phyloP scores from a whole-genome alignment of 2,113 vertebrate species.

The Felis chaus region DNA sequence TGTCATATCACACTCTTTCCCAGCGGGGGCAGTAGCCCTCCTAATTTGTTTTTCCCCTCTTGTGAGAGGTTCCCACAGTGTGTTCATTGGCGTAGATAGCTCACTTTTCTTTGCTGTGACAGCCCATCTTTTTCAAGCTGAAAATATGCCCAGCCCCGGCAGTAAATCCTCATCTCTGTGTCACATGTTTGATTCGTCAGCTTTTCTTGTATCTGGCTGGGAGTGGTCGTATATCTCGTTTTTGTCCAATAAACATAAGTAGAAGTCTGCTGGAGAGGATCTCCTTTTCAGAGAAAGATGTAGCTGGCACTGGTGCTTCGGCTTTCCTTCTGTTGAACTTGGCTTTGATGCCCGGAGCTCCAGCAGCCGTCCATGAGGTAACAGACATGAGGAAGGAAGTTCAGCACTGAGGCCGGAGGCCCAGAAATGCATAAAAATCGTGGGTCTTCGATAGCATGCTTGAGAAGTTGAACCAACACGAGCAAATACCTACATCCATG shows the following conservation, averaged over 20 bases:
- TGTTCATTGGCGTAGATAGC: background rate
- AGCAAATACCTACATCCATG: background rate
- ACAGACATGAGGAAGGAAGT: background rate
- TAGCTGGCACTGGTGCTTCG: background rate
- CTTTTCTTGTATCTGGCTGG: background rate
- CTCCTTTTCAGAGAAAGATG: background rate
- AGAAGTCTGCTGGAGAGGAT: background rate
- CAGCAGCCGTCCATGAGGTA: background rate
- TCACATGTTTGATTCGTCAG: background rate
- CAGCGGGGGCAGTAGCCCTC: accelerated
- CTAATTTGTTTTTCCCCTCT: background rate
- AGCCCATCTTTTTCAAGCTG: background rate
- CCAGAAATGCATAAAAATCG: background rate
- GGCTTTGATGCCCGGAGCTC: background rate
- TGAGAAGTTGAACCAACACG: background rate
- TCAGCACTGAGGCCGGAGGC: background rate
- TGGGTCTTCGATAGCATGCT: too few species aligned
- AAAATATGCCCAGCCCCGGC: background rate
- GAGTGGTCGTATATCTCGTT: background rate
- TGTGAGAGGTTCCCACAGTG: background rate
- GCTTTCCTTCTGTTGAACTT: background rate
- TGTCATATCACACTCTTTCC: background rate
- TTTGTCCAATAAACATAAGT: background rate
- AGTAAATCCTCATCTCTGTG: background rate
- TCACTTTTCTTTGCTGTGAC: background rate